Conservation (phyloP, 1,140 invertebrate genomes). For the Saccostrea glomerata region DNA sequence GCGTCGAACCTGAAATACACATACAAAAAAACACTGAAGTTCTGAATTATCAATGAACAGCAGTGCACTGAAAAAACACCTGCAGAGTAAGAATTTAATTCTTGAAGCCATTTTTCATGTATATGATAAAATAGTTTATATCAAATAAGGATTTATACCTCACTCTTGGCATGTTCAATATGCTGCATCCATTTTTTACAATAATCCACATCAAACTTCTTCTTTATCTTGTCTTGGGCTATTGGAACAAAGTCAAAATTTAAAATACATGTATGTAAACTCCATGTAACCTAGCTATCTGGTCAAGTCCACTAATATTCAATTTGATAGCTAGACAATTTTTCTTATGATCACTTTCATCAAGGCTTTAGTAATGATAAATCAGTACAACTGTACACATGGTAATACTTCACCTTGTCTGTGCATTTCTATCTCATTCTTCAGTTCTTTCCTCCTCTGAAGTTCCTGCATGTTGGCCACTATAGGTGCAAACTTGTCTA, state of each 20-base stretch:
- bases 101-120: too few relatives aligned
- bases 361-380: not conserved
- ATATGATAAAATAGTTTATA: too few relatives aligned
- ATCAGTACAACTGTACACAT: not conserved
- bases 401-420: constrained; percentile 62
- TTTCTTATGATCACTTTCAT: too few relatives aligned
- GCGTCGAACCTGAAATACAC: constrained; percentile 62
- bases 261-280: not conserved
- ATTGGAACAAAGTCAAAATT: constrained; percentile 27
- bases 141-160: constrained; percentile 59
- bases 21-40: not conserved
- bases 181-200: constrained; percentile 75
- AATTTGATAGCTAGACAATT: too few relatives aligned
- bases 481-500: constrained; percentile 69
- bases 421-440: constrained; percentile 67
- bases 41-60: too few relatives aligned
- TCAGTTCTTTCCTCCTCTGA: constrained; percentile 67
- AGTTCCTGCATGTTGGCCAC: constrained; percentile 66
- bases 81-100: too few relatives aligned
- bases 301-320: not conserved
- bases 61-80: too few relatives aligned
- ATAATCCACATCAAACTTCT: constrained; percentile 74
- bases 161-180: constrained; percentile 70
- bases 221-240: constrained; percentile 72
- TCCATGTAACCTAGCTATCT: not conserved